phyloP scores from a whole-genome alignment of 1,140 invertebrate species.

The Drosophila willistoni region DNA sequence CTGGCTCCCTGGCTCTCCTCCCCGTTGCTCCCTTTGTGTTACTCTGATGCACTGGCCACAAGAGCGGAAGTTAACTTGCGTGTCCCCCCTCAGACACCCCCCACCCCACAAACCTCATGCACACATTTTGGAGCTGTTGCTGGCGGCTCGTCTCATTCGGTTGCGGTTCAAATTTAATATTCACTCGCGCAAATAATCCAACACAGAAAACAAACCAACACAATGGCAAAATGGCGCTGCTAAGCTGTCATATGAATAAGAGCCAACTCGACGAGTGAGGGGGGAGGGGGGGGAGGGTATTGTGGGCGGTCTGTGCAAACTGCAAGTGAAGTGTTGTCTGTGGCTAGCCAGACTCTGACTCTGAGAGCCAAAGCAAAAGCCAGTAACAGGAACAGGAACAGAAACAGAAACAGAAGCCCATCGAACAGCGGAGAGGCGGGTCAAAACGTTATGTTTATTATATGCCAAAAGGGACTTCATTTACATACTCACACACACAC shows the following conservation, averaged over 20 bases:
- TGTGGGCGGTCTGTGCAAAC: slow-evolving; percentile 42
- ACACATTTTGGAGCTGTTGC: slow-evolving; percentile 38
- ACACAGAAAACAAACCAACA: slow-evolving; percentile 47
- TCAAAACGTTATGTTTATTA: background rate
- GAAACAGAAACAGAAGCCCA: background rate
- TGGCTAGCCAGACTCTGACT: slow-evolving; percentile 56
- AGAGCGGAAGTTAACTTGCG: slow-evolving; percentile 80
- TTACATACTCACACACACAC: background rate
- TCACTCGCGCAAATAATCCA: slow-evolving; percentile 79
- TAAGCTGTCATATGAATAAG: slow-evolving; percentile 55
- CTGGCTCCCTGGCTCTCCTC: background rate
- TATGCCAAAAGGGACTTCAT: background rate
- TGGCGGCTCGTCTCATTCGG: slow-evolving; percentile 72
- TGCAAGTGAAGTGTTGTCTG: slow-evolving; percentile 78
- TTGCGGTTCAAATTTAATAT: slow-evolving; percentile 81
- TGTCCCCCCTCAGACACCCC: slow-evolving; percentile 28
- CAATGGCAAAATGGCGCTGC: slow-evolving; percentile 76
- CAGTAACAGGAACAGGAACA: background rate
- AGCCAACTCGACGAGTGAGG: background rate
- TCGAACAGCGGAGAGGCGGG: background rate
- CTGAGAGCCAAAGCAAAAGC: slow-evolving; percentile 13
- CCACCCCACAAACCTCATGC: slow-evolving; percentile 9
- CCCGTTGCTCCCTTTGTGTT: slow-evolving; percentile 22
- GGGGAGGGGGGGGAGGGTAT: no score
- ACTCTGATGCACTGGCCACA: slow-evolving; percentile 55